Evolutionary conservation across 2,888 invertebrate species (phyloP), one percentile per base, ranked within the genome.

Genomic region (Argyresthia goedartella): DNA sequence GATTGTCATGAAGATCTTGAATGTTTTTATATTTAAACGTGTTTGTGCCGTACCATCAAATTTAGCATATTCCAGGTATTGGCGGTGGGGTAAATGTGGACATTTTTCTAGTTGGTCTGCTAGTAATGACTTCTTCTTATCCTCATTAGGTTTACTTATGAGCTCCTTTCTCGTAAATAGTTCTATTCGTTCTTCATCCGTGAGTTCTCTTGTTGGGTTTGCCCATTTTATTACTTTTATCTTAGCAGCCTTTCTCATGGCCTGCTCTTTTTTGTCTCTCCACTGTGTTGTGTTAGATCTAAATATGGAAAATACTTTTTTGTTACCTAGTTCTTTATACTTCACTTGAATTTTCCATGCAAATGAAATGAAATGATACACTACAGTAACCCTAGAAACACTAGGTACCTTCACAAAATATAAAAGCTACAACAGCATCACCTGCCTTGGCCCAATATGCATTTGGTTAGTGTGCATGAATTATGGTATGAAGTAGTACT

Each of bases 1-100:
- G 93, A 97, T 95, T 50, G 95, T 95, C 72, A 98, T 89, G 69
- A 94, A 98, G 58, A 98, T 97, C 68, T 93, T 93, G 65, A 96
- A 96, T 59, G 92, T 93, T 72, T 95, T 94, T 0, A 92, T 92
- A 16, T 93, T 91, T 50, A 93, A 85, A 33, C 93, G 93, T 52
- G 93, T 88, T 73, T 95, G 95, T 39, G 93, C 92, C 55, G 92
- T 93, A 56, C 97, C 97, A 86, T 98, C 97, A 76, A 94, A 98
- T 77, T 93, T 94, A 3, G 96, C 94, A 87, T 93, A 98, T 66
- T 95, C 94, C 56, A 93, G 89, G 77, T 94, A 98, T 51, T 96
- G 95, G 76, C 97, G 95, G 65, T 92, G 91, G 0, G 94, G 93
- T 56, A 93, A 81, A 63, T 91, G 89, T 0, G 93, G 93, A 60